Conservation (phyloP, 2,797 vertebrate genomes). For the Stomatorhinus walkeri region DNA sequence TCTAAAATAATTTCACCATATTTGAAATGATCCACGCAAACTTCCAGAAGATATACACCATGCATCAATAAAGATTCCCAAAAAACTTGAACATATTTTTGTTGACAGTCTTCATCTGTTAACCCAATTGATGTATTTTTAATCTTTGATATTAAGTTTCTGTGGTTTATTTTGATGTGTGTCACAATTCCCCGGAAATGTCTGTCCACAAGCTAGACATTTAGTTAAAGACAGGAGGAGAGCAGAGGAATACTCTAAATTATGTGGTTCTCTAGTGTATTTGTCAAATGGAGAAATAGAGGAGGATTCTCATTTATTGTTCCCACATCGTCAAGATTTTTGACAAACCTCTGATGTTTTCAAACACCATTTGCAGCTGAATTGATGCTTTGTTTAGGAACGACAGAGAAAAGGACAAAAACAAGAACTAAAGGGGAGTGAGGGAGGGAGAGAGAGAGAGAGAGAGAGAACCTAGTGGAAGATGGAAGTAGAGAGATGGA, state of each 20-base stretch:
- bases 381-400: background rate
- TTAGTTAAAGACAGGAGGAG: background rate
- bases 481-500: background rate
- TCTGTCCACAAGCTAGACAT: background rate
- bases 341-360: background rate
- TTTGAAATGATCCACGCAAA: background rate
- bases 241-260: background rate
- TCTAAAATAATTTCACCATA: background rate
- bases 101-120: background rate
- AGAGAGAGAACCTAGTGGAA: no score
- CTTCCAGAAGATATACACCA: background rate
- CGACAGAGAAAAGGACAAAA: background rate
- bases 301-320: background rate
- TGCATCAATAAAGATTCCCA: background rate
- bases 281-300: background rate
- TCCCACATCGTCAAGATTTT: background rate
- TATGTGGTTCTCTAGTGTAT: background rate
- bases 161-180: conserved; percentile 3
- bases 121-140: background rate
- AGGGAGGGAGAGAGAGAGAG: background rate
- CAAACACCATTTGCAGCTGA: background rate
- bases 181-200: background rate
- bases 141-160: background rate
- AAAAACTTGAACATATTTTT: background rate
- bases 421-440: background rate